Conservation (phyloP, 2,113 vertebrate genomes). For the Morone chrysops region DNA sequence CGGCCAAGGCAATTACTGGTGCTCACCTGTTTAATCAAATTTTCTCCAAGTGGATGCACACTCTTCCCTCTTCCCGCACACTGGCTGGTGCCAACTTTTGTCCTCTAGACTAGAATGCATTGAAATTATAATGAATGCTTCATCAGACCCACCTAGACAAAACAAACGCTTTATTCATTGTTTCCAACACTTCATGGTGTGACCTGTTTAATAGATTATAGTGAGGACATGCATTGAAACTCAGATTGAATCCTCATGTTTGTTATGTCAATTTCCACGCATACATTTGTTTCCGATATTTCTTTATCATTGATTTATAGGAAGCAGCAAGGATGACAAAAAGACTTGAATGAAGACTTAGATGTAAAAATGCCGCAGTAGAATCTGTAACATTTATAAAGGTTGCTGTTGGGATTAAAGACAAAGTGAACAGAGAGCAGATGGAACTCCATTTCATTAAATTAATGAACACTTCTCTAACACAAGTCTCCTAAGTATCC, state of each 20-base stretch:
- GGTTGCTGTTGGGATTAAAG: neutral
- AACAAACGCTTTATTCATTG: constrained; percentile 20
- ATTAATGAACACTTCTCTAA: constrained; percentile 28
- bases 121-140: constrained; percentile 47
- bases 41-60: constrained; percentile 60
- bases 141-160: constrained; percentile 37
- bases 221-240: neutral
- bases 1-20: constrained; percentile 60
- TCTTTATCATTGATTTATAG: neutral
- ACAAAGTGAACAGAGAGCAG: constrained; percentile 9
- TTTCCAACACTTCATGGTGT: constrained; percentile 22
- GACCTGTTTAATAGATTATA: neutral
- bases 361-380: no score
- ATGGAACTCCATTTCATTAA: constrained; percentile 15
- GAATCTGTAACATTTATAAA: constrained; percentile 3
- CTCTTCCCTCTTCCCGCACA: constrained; percentile 27
- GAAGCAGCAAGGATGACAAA: neutral
- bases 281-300: neutral
- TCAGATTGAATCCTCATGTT: neutral
- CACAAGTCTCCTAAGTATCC: constrained; percentile 1
- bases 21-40: constrained; percentile 78
- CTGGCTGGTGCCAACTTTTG: constrained; percentile 2
- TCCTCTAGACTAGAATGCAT: constrained; percentile 18
- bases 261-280: neutral
- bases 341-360: neutral